phyloP scores from a whole-genome alignment of 2,797 vertebrate species.

The Halcyon leucocephala region DNA sequence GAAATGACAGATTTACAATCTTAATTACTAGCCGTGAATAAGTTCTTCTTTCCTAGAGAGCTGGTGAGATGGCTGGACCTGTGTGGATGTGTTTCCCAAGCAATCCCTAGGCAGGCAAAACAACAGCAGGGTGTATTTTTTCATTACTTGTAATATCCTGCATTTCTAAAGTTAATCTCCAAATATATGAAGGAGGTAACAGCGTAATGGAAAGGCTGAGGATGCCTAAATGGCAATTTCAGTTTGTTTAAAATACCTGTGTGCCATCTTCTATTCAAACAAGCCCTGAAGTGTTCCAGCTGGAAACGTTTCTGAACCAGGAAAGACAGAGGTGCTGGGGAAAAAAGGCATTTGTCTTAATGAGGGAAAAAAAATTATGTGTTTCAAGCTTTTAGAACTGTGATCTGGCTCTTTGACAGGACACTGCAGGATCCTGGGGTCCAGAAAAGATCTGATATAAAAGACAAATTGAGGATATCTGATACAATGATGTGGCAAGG shows the following conservation, averaged over 20 bases:
- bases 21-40: not conserved
- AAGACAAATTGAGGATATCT: not conserved
- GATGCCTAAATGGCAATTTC: not conserved
- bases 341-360: not conserved
- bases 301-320: not conserved
- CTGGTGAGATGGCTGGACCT: not conserved
- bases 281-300: not conserved
- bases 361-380: not conserved
- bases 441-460: not conserved
- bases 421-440: not conserved
- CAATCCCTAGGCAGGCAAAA: not conserved
- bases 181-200: not conserved
- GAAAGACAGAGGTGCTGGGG: not conserved
- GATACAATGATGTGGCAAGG: not conserved
- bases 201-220: not conserved
- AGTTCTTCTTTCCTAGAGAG: slow-evolving; percentile 23
- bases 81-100: not conserved
- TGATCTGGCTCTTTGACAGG: not conserved
- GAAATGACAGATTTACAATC: slow-evolving; percentile 50
- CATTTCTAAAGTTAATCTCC: not conserved
- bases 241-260: not conserved
- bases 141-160: not conserved
- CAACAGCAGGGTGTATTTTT: not conserved
- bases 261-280: not conserved
- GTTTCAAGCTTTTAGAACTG: not conserved